Base-by-base conservation (phyloP, 2,888 invertebrate genomes). In the Drosophila peninsularis region DNA sequence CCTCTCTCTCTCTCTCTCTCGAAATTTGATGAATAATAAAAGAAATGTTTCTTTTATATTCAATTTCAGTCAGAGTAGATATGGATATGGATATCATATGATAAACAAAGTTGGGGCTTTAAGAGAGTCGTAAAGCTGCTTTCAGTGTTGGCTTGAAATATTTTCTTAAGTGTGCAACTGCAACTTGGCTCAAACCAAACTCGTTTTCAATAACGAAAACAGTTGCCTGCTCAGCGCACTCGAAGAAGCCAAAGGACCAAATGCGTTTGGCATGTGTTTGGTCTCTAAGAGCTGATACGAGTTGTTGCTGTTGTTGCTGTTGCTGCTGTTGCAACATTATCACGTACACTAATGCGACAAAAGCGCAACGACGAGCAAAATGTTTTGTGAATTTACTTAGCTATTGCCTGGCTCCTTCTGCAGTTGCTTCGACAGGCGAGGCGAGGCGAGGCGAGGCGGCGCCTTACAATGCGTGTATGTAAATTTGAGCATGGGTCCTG, bases 271-370 rank as follows among this genome's bases (percentile, higher is more conserved):
- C 50, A 69, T 50, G 52, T 36, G 27, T 41, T 52, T 47, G 19
- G 6, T 30, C 13, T 45, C 17, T 62, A 24, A 19, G 30, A 47
- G 36, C 65, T 45, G 32, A 53, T 69, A 54, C 52, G 30, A 47
- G 41, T 42, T 57, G 49, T 9, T 50, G 39, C 10, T 53, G 39
- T 55, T 68, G 66, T 47, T 44, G 64, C 44, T 49, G 50, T 63
- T 53, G 62, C 54, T 67, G 45, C 41, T 42, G 41, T 37, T 45
- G 50, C 56, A 65, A 79, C 73, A 77, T 72, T 78, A 80, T 85
- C 88, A 89, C 89, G 88, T 88, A 78, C 85, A 75, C 79, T 89
- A 89, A 89, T 89, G 88, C 89, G 88, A 83, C 88, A 87, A 80
- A 88, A 88, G 83, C 85, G 88, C 89, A 80, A 77, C 85, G 78